Evolutionary conservation across 2,888 invertebrate genomes (phyloP).

Genomic region (Campoletis raptor): DNA sequence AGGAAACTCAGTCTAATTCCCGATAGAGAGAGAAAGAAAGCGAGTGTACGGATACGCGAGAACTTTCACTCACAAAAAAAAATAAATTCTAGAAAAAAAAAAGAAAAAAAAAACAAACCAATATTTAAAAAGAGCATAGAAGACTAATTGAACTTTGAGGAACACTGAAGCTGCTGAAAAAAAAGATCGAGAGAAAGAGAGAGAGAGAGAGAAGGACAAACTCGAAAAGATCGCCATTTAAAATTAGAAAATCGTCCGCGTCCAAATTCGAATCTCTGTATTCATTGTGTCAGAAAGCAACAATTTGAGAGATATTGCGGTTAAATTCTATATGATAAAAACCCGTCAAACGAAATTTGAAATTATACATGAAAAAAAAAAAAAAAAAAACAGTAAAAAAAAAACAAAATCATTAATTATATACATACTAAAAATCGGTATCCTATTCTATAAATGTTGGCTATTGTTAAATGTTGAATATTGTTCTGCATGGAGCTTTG

Average conservation of each 20-base stretch:
- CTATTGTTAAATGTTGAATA: slow-evolving; percentile 85
- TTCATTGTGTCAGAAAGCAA: slow-evolving; percentile 56
- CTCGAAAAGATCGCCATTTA: slow-evolving; percentile 4
- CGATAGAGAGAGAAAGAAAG: slow-evolving; percentile 57
- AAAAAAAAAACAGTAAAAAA: slow-evolving; percentile 45
- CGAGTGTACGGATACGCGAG: slow-evolving; percentile 23
- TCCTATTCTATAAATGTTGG: slow-evolving; percentile 85
- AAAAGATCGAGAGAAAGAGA: not conserved
- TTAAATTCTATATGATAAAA: slow-evolving; percentile 46
- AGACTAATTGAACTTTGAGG: slow-evolving; percentile 12
- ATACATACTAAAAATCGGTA: slow-evolving; percentile 81
- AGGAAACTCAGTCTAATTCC: slow-evolving; percentile 46
- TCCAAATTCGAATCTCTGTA: not conserved
- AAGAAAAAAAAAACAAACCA: not conserved
- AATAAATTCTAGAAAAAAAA: slow-evolving; percentile 45
- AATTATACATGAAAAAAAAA: slow-evolving; percentile 63
- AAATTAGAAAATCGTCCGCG: not conserved
- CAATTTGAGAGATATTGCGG: not conserved
- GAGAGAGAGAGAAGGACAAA: not conserved
- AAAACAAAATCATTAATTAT: slow-evolving; percentile 74
- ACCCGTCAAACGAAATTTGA: slow-evolving; percentile 54
- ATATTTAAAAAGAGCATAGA: slow-evolving; percentile 4
- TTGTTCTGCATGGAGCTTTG: slow-evolving; percentile 80
- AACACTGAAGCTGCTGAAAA: slow-evolving; percentile 3
- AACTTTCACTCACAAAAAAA: slow-evolving; percentile 43